Evolutionary conservation across 1,140 invertebrate genomes (phyloP).

Genomic region (Spodoptera litura): DNA sequence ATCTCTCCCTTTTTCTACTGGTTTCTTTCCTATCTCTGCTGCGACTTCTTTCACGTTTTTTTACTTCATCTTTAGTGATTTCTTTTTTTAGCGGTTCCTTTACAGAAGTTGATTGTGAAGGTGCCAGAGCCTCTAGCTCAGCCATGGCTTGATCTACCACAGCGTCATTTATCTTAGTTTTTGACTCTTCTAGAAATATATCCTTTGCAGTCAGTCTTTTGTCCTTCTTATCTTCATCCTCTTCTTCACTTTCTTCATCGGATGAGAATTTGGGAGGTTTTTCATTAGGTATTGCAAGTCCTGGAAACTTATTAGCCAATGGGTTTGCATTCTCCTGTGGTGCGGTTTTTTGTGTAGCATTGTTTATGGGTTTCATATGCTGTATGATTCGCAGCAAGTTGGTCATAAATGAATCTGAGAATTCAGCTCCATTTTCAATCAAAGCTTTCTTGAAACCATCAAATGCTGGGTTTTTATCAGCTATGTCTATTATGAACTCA

Average conservation of each 20-base stretch:
- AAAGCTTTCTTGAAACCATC: constrained; percentile 95
- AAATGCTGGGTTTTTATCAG: constrained; percentile 94
- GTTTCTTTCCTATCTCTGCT: constrained; percentile 73
- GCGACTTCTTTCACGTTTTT: constrained; percentile 64
- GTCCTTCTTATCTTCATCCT: constrained; percentile 72
- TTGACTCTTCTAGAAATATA: constrained; percentile 78
- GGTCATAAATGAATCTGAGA: constrained; percentile 96
- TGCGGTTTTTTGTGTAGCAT: constrained; percentile 52
- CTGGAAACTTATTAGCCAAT: constrained; percentile 94
- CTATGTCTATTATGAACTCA: constrained; percentile 98
- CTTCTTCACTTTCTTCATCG: constrained; percentile 77
- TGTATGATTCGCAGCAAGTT: constrained; percentile 97
- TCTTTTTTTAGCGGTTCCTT: constrained; percentile 67
- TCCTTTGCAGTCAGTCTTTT: constrained; percentile 81
- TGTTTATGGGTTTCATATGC: constrained; percentile 93
- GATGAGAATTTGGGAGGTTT: constrained; percentile 83
- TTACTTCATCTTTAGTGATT: constrained; percentile 52
- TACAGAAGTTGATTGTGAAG: constrained; percentile 74
- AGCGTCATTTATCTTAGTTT: constrained; percentile 78
- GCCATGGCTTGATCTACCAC: constrained; percentile 94
- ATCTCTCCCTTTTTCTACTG: constrained; percentile 60
- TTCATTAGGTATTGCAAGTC: constrained; percentile 96
- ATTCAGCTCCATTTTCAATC: constrained; percentile 96
- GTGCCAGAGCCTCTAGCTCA: constrained; percentile 95
- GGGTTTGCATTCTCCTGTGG: constrained; percentile 84